phyloP scores from a whole-genome alignment of 2,888 invertebrate species.

The Papilio demoleus region DNA sequence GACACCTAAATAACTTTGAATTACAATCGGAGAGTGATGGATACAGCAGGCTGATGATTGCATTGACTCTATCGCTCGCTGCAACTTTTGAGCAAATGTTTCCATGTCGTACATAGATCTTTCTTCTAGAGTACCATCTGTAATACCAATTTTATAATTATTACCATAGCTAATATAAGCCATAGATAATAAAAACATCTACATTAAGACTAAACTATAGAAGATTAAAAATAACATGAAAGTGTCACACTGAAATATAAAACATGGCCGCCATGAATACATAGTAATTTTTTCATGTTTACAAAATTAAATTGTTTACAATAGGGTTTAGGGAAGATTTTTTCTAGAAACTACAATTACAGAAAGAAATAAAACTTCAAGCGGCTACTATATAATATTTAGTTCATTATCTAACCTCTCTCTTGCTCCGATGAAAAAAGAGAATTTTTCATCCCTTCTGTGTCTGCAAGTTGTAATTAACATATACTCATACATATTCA shows the following conservation, averaged over 20 bases:
- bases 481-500: not conserved
- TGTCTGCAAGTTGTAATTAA: slow-evolving; percentile 34
- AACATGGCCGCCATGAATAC: too few species aligned
- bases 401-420: slow-evolving; percentile 39
- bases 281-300: too few species aligned
- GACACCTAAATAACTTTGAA: slow-evolving; percentile 91
- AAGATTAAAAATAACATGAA: not conserved
- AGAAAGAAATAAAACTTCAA: not conserved
- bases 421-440: slow-evolving; percentile 31
- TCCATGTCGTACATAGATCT: slow-evolving; percentile 84
- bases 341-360: too few species aligned
- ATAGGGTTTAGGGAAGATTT: too few species aligned
- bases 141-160: slow-evolving; percentile 17
- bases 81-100: slow-evolving; percentile 82
- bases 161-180: too few species aligned
- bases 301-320: too few species aligned
- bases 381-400: not conserved
- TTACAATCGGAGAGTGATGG: slow-evolving; percentile 87
- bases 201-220: not conserved
- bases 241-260: not conserved
- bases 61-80: slow-evolving; percentile 79
- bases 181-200: not conserved
- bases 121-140: slow-evolving; percentile 71
- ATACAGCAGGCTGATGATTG: slow-evolving; percentile 79
- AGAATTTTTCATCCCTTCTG: slow-evolving; percentile 30